phyloP scores from a whole-genome alignment of 2,797 vertebrate species.

The Parauchenoglanis punctatus region DNA sequence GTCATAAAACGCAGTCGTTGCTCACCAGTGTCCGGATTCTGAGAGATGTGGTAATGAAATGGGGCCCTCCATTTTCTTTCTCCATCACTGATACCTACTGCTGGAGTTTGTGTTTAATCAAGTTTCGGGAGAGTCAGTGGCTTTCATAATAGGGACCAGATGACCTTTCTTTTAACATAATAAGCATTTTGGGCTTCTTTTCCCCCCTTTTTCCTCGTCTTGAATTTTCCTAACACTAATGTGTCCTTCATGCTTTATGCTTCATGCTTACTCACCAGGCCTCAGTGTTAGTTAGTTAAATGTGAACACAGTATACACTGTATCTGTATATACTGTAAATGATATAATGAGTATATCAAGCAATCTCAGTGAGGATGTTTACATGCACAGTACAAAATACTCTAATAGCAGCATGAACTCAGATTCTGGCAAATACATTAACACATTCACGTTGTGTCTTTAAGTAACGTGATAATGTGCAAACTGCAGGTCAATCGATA shows the following conservation, averaged over 20 bases:
- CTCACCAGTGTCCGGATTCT: slow-evolving; percentile 47
- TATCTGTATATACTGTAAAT: not conserved
- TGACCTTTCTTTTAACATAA: slow-evolving; percentile 42
- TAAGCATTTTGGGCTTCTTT: slow-evolving; percentile 11
- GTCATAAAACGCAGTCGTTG: slow-evolving; percentile 52
- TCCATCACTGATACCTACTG: slow-evolving; percentile 44
- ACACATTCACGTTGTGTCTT: not conserved
- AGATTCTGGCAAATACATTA: not conserved
- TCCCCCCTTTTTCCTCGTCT: not conserved
- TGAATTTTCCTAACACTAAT: slow-evolving; percentile 28
- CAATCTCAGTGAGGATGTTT: not conserved
- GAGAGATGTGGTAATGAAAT: slow-evolving; percentile 56
- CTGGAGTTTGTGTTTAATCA: slow-evolving; percentile 45
- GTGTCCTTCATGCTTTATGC: slow-evolving; percentile 12
- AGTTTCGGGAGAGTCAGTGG: slow-evolving; percentile 27
- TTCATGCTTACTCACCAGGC: not conserved
- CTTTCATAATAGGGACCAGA: slow-evolving; percentile 47
- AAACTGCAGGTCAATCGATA: slow-evolving; percentile 22
- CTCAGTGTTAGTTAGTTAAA: slow-evolving; percentile 2
- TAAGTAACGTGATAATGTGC: slow-evolving; percentile 17
- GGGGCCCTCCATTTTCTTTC: slow-evolving; percentile 44
- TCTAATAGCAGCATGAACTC: not conserved
- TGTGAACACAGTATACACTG: not conserved
- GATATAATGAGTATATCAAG: not conserved
- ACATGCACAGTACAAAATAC: not conserved